A percentile compares a stretch with the other conserved stretches of the same genome.
These are phyloP conservation scores for Sus scrofa DNA, from an alignment of 2,113 vertebrate genomes.

Conservation along the genomic window DNA sequence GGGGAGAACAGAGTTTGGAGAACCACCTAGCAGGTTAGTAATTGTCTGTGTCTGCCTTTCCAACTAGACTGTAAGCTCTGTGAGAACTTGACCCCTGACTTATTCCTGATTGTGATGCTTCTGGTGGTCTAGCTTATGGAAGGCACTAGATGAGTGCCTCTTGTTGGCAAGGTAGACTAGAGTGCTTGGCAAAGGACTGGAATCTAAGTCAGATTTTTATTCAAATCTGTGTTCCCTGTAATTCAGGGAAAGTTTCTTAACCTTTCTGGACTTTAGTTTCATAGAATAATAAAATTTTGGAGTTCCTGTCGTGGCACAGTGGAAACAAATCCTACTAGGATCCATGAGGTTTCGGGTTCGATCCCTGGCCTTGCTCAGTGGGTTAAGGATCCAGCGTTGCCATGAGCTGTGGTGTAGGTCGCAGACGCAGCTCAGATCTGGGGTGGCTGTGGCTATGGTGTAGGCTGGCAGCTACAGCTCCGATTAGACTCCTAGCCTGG, in stretches of 20 bases:
- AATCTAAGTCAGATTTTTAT: background rate
- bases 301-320: too few species aligned
- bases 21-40: background rate
- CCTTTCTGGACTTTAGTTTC: conserved; percentile 8
- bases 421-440: too few species aligned
- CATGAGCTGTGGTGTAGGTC: too few species aligned
- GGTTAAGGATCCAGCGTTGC: too few species aligned
- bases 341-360: too few species aligned
- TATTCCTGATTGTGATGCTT: background rate
- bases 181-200: background rate
- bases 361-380: too few species aligned
- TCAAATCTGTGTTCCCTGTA: background rate
- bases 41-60: background rate
- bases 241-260: conserved; percentile 8
- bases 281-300: too few species aligned
- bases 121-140: background rate
- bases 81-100: background rate
- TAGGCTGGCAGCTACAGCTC: too few species aligned
- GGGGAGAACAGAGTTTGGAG: background rate
- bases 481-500: too few species aligned
- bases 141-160: background rate
- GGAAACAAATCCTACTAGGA: too few species aligned
- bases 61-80: background rate
- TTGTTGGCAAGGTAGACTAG: background rate
- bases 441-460: too few species aligned